Evolutionary conservation across 1,140 invertebrate genomes (phyloP), one percentile per base, ranked within the genome.

Genomic region (Vollenhovia emeryi): DNA sequence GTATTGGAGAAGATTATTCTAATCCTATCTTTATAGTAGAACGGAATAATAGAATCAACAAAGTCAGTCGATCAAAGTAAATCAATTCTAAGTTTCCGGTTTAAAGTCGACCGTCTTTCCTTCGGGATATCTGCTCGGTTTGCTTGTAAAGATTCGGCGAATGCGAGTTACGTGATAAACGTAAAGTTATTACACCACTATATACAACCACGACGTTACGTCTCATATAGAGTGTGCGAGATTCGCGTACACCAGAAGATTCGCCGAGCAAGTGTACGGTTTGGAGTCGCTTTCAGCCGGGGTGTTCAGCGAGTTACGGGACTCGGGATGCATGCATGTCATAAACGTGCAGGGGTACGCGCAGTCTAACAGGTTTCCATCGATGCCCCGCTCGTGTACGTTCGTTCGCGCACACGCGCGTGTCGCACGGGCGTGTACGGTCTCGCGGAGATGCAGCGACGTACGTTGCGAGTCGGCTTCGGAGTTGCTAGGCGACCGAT

Each of bases 401-500:
- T 62, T 78, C 30, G 27, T 40, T 15, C 43, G 43, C 55, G 40
- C 43, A 75, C 11, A 84, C 27, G 73, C 73, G 55, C 55, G 30
- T 78, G 24, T 84, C 57, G 73, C 18, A 36, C 7, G 21, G n/a
- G 59, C 15, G 52, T 43, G 60, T 43, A 76, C 45, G 33, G 55
- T 3, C 59, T 74, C 59, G 59, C 48, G 40, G 43, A 74, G 71
- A 84, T 75, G 69, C 80, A 84, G 50, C 27, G 76, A 60, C 11
- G 21, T 27, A 59, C 40, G 84, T n/a, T 48, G 66, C 62, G 74
- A 69, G 59, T 50, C 40, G 62, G 71, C 84, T 79, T 71, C 59
- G 71, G 43, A 84, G 88, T 90, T 90, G 80, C 85, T 86, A 82
- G 55, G 84, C 85, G 75, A 88, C 85, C 74, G 33, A 71, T 74